Percentiles rank a stretch among this genome's conserved stretches.
Evolutionary conservation across 2,888 invertebrate genomes (phyloP).

Genomic region (Hesperia comma): DNA sequence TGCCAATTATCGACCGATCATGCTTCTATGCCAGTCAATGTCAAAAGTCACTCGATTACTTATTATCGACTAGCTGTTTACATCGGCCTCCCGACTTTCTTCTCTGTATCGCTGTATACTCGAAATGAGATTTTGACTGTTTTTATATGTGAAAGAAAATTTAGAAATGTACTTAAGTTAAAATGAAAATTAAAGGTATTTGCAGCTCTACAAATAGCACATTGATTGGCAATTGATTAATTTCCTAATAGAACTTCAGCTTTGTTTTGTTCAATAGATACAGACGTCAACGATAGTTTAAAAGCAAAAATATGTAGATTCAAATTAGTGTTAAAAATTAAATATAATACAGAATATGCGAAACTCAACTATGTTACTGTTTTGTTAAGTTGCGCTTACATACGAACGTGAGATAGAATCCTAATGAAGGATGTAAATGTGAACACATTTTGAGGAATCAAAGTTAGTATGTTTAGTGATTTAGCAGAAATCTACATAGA

Average conservation of each 20-base stretch:
- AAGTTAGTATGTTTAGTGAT: too few species aligned
- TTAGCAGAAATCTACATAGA: too few species aligned
- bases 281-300: neutral
- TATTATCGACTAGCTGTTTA: slow-evolving; percentile 28
- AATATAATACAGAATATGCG: slow-evolving; percentile 1
- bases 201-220: too few species aligned
- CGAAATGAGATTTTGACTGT: slow-evolving; percentile 1
- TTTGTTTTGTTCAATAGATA: too few species aligned
- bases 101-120: slow-evolving; percentile 2
- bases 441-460: neutral
- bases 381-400: slow-evolving; percentile 12
- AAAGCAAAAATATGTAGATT: neutral
- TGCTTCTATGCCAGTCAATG: slow-evolving; percentile 65
- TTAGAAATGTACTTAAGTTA: neutral
- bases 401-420: slow-evolving; percentile 29
- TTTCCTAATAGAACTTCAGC: too few species aligned
- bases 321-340: neutral
- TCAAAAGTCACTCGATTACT: slow-evolving; percentile 58
- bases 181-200: too few species aligned
- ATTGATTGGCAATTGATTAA: too few species aligned
- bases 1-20: slow-evolving; percentile 74
- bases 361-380: neutral
- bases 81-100: slow-evolving; percentile 15
- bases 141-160: neutral
- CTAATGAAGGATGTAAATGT: slow-evolving; percentile 26